Evolutionary conservation across 2,888 invertebrate species (phyloP), one percentile per base, ranked within the genome.

Genomic region (Cryptus viduatorius): DNA sequence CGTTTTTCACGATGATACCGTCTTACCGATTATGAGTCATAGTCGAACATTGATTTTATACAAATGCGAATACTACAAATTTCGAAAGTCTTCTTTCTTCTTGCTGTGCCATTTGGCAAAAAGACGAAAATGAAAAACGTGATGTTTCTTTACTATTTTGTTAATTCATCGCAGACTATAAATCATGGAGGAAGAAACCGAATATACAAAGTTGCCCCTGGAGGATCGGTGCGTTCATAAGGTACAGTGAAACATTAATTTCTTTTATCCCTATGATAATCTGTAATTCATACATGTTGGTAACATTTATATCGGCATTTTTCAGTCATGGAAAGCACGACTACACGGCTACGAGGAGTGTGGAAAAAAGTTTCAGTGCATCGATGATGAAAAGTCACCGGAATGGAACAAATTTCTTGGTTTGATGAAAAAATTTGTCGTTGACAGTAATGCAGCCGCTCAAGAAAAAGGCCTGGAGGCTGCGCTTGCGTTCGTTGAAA

Each of bases 401-500:
- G 99, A 99, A 93, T 99, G 98, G 96, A 96, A 96, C 89, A 98
- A 98, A 94, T 99, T 97, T 94, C 94, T 98, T 12, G 98, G 98
- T 8, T 94, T 98, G 65, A 96, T 99, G 48, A 98, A 98, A 93
- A 99, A 99, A 94, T 98, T 99, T 95, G 98, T 98, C 0, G 95
- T 96, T 0, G 99, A 99, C 93, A 97, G 97, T 90, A 99, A 99
- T 96, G 99, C 97, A 16, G 96, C 98, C 84, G 98, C 99, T 1
- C 99, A 99, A 93, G 99, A 99, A 92, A 99, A 98, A 94, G 99
- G 98, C 14, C 93, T 99, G 88, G 99, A 98, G 92, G 98, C 99
- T 8, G 97, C 98, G 0, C 94, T 98, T 75, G 97, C 97, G 53
- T 99, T 97, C 94, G 96, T 98, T 0, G 98, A 99, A 94, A 98